phyloP scores from a whole-genome alignment of 2,113 vertebrate species.

The Nycticebus coucang region DNA sequence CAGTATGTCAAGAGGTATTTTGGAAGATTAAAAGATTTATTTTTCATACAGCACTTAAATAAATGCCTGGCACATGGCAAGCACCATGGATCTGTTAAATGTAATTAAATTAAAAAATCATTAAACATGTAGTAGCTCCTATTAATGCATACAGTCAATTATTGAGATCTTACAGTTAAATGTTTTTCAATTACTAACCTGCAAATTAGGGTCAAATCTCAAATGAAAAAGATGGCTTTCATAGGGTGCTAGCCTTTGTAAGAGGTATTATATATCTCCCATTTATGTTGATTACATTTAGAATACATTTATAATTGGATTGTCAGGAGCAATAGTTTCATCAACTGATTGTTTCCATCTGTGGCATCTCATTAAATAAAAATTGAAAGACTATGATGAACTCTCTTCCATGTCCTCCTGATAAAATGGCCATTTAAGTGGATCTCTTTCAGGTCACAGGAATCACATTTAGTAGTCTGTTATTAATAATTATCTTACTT shows the following conservation, averaged over 20 bases:
- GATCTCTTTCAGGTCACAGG: background rate
- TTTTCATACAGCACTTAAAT: background rate
- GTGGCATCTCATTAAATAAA: conserved; percentile 9
- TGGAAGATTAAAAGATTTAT: background rate
- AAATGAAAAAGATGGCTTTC: background rate
- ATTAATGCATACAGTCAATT: background rate
- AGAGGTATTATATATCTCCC: background rate
- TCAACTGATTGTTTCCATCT: background rate
- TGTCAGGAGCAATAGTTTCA: background rate
- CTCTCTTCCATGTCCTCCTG: background rate
- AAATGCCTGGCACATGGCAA: background rate
- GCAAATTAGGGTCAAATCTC: background rate
- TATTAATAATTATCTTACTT: background rate
- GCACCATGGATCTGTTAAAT: background rate
- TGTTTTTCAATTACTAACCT: conserved; percentile 22
- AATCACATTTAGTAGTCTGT: background rate
- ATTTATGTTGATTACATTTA: conserved; percentile 23
- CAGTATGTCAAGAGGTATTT: background rate
- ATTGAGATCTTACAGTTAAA: background rate
- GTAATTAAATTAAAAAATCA: background rate
- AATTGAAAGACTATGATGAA: background rate
- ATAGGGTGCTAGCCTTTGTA: background rate
- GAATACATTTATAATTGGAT: conserved; percentile 23
- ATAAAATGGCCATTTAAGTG: background rate
- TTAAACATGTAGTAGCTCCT: background rate